Evolutionary conservation across 2,113 vertebrate genomes (phyloP), one percentile per base, ranked within the genome.

Genomic region (Plecturocebus donacophilus): DNA sequence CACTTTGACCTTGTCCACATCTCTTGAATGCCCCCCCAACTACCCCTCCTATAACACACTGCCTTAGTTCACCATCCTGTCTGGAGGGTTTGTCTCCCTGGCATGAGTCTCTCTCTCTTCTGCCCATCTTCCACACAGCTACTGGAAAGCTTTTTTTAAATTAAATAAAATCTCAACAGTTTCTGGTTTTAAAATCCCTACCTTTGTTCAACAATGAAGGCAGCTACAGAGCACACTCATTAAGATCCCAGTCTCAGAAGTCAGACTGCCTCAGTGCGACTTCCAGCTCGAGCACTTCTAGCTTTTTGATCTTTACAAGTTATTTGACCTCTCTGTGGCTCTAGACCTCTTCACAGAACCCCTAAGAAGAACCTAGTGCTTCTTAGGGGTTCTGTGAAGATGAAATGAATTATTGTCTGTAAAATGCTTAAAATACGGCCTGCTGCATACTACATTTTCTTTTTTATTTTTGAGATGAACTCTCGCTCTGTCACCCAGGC

Each of bases 401-500:
- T 58, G 21, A 92, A 85, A 49, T 58, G 20, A 81, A 85, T 64
- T 21, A 23, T 9, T 81, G 45, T 19, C 6, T 42, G 25, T 40
- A 61, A 94, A 68, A 84, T 54, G 25, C 61, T 97, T 81, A 70
- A 52, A 92, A 89, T 87, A 87, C 17, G 61, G 54, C 40, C 76
- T 95, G 81, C 54, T 87, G 10, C 35, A 42, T 13, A 49, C 19
- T 87, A 66, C 30, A 71, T 56, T 94, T 93, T 84, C 8, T 17
- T 52, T 52, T 52, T 52, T 52, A 52, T 52, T 52, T 52, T 52
- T 52, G 52, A 52, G 52, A 52, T 14, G 5, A 52, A 52, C 17
- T 52, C 16, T 19, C 52, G 17, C 52, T 52, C 52, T 52, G 52
- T 52, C 52, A 52, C 52, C 52, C 52, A 52, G 52, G 16, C 52